phyloP scores from a whole-genome alignment of 2,797 vertebrate genomes.

The Diceros bicornis region DNA sequence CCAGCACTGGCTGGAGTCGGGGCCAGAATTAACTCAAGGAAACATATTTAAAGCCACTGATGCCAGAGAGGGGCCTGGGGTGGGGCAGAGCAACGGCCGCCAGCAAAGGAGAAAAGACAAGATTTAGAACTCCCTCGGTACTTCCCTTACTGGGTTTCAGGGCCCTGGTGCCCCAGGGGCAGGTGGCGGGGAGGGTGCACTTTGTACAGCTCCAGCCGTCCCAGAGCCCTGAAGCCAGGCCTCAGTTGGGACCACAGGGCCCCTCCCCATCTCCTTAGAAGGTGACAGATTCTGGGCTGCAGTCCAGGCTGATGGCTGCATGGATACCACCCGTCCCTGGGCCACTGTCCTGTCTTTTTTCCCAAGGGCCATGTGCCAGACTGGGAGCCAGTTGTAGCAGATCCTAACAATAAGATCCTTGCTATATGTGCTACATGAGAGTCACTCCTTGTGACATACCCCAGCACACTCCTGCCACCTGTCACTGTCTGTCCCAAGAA shows the following conservation, averaged over 20 bases:
- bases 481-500: neutral
- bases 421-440: neutral
- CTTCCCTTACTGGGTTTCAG: neutral
- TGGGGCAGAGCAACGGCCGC: fast-evolving
- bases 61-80: fast-evolving
- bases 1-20: neutral
- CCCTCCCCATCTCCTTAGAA: neutral
- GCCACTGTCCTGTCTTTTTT: neutral
- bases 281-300: neutral
- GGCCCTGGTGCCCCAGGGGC: neutral
- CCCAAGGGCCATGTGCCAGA: neutral
- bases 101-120: neutral
- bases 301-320: neutral
- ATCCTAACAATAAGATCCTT: neutral
- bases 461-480: neutral
- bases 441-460: neutral
- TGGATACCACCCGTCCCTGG: neutral
- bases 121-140: neutral
- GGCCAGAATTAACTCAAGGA: slow-evolving; percentile 25
- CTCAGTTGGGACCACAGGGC: neutral
- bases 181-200: neutral
- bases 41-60: neutral
- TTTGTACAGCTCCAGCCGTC: neutral
- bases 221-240: neutral
- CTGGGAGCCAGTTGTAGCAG: neutral